Percentiles rank a stretch among this genome's conserved stretches.
These are phyloP conservation scores for Eumeta japonica DNA, from an alignment of 1,140 invertebrate species.

Conservation along the genomic window DNA sequence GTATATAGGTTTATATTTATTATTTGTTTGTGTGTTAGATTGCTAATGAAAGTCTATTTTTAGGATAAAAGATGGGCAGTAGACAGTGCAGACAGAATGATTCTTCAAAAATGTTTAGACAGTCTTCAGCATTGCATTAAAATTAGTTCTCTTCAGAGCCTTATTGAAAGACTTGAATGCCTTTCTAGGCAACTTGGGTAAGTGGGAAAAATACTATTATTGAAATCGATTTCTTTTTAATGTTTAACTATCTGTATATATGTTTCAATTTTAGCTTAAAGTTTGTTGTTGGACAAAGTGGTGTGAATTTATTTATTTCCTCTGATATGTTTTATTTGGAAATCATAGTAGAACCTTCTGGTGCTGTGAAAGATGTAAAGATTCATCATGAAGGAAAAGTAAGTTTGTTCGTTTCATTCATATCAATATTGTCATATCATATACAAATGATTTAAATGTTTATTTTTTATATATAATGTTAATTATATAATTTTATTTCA, in stretches of 20 bases:
- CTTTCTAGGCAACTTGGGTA: conserved; percentile 84
- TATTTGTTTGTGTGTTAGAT: no score
- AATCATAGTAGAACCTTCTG: conserved; percentile 78
- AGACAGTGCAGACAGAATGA: conserved; percentile 78
- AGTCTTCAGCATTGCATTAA: conserved; percentile 92
- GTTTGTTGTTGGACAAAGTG: conserved; percentile 70
- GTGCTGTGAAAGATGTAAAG: conserved; percentile 88
- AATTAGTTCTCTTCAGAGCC: conserved; percentile 84
- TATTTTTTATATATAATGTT: conserved; percentile 1
- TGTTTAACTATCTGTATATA: conserved; percentile 2
- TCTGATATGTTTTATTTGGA: conserved; percentile 97
- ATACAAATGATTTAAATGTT: no score
- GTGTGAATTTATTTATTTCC: conserved; percentile 84
- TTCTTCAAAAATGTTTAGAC: conserved; percentile 87
- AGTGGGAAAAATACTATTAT: conserved; percentile 11
- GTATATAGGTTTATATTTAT: no score
- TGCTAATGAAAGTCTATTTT: conserved; percentile 12
- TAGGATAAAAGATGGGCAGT: conserved; percentile 82
- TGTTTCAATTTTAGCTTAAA: conserved; percentile 65
- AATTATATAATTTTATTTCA: conserved; percentile 6
- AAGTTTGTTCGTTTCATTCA: conserved; percentile 6
- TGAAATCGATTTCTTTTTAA: conserved; percentile 4
- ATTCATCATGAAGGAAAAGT: conserved; percentile 84
- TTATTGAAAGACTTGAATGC: conserved; percentile 89
- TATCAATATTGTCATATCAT: no score